Percentiles rank a stretch among this genome's conserved stretches.
phyloP scores from a whole-genome alignment of 2,888 invertebrate genomes.

The Pristionchus maxplancki region DNA sequence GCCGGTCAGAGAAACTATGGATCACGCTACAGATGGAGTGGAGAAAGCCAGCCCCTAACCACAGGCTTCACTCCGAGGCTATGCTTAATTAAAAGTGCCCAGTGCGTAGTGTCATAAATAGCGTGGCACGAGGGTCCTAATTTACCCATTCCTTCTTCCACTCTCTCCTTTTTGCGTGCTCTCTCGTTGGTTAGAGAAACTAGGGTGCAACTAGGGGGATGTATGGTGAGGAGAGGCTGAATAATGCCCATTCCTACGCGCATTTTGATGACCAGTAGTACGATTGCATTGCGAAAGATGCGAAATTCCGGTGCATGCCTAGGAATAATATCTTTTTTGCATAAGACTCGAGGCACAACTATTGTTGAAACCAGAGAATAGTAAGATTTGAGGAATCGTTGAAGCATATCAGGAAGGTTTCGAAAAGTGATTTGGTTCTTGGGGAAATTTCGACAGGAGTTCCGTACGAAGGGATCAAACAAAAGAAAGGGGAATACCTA shows the following conservation, averaged over 20 bases:
- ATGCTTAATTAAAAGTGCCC: conserved; percentile 42
- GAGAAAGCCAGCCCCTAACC: background rate
- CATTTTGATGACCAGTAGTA: conserved; percentile 25
- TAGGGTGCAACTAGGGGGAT: background rate
- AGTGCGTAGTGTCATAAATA: conserved; percentile 21
- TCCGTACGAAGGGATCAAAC: too few relatives aligned
- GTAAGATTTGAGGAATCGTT: background rate
- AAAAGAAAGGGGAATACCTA: too few relatives aligned
- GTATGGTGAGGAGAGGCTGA: background rate
- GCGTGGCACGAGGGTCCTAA: background rate
- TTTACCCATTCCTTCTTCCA: background rate
- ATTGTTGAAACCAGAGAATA: background rate
- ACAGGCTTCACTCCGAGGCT: background rate
- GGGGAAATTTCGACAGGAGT: too few relatives aligned
- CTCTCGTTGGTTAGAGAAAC: background rate
- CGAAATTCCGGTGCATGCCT: background rate
- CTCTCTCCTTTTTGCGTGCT: background rate
- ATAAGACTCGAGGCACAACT: too few relatives aligned
- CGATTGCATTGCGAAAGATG: background rate
- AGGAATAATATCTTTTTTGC: background rate
- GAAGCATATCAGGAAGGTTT: background rate
- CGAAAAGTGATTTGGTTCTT: too few relatives aligned
- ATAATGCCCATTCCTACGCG: background rate
- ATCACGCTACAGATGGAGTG: background rate
- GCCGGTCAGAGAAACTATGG: background rate